Percentiles rank a stretch among this genome's conserved stretches.
Conservation (phyloP, 2,113 vertebrate species). For the Acinonyx jubatus region DNA sequence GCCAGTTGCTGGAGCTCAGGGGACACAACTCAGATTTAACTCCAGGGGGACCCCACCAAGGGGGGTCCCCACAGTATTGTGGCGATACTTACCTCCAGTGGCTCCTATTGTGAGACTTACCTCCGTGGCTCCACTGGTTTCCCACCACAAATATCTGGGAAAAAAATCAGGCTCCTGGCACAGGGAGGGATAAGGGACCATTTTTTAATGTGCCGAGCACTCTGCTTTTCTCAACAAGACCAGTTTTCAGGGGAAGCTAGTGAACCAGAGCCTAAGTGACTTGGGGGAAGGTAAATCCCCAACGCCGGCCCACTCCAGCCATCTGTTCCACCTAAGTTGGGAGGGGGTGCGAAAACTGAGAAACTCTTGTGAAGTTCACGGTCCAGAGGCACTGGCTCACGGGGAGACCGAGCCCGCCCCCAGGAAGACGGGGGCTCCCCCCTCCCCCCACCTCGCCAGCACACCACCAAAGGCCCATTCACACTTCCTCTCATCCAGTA, state of each 20-base stretch:
- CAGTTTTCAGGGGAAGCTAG: background rate
- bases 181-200: background rate
- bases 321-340: background rate
- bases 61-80: background rate
- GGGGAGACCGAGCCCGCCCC: background rate
- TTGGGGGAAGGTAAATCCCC: background rate
- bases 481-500: background rate
- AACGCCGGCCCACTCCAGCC: background rate
- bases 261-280: background rate
- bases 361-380: background rate
- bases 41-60: background rate
- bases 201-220: background rate
- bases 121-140: background rate
- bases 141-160: background rate
- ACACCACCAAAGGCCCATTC: background rate
- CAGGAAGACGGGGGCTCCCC: background rate
- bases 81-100: no score
- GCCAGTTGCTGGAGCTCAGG: background rate
- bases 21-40: background rate
- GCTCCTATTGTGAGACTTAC: no score
- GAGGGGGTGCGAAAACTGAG: background rate
- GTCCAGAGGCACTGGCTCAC: background rate
- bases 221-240: background rate
- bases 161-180: background rate
- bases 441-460: background rate